phyloP scores from a whole-genome alignment of 1,140 invertebrate genomes.

The Euura saliciscinereae region DNA sequence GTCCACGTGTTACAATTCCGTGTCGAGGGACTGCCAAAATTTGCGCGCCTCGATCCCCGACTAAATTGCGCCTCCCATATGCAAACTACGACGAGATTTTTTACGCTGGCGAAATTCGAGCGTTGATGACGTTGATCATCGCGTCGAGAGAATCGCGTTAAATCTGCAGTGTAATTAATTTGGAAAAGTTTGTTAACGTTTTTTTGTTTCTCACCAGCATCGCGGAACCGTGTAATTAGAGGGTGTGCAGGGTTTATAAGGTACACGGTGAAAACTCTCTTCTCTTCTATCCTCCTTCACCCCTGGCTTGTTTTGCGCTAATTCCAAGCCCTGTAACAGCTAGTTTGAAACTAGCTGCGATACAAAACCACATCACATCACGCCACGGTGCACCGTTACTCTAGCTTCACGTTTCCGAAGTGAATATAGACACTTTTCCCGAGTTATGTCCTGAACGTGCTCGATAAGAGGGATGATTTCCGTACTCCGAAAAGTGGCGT shows the following conservation, averaged over 20 bases:
- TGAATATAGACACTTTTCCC: no score
- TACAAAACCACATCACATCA: background rate
- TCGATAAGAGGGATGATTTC: no score
- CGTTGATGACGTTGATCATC: background rate
- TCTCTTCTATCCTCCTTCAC: background rate
- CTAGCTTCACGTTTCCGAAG: no score
- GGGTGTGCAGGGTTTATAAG: background rate
- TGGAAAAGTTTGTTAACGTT: conserved; percentile 10
- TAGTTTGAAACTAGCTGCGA: conserved; percentile 8
- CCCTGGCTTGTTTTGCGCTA: conserved; percentile 12
- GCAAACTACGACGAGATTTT: no score
- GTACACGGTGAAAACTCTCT: background rate
- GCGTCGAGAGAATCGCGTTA: background rate
- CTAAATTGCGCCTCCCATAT: no score
- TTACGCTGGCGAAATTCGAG: background rate
- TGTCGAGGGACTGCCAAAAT: background rate
- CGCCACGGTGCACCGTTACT: no score
- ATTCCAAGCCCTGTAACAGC: conserved; percentile 10
- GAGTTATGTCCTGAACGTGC: no score
- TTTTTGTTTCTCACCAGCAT: background rate
- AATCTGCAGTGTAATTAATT: conserved; percentile 9
- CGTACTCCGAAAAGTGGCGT: no score
- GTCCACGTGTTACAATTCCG: conserved; percentile 1
- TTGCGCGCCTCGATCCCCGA: no score
- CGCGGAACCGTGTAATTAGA: conserved; percentile 5